Evolutionary conservation across 2,113 vertebrate species (phyloP), one percentile per base, ranked within the genome.

Genomic region (Corydoras sp.): DNA sequence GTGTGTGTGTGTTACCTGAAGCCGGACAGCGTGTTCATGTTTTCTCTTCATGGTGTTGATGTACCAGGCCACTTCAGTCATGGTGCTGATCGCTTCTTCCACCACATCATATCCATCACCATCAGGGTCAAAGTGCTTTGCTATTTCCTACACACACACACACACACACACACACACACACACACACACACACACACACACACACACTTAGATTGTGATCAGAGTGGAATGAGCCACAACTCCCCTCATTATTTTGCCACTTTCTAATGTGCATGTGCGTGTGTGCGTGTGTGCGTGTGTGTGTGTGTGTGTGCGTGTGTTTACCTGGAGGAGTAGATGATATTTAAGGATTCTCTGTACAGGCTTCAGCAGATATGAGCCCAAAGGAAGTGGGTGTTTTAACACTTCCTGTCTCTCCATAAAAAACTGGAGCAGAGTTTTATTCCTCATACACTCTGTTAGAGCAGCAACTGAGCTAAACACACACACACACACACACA

Each of bases 11-110:
- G 13, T 8, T 65, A 94, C 96, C 95, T 98, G 96, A 71, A 96
- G 90, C 9, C 95, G 84, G 73, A 98, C 91, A 0, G 95, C 93
- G 0, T 98, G 94, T 63, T 98, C 96, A 0, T 98, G 96, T n/a
- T 94, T 93, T 84, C 96, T 91, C 85, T 98, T 98, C 96, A 98
- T 98, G 83, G 95, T 94, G 0, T 98, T 98, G 86, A 98, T 98
- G 87, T 95, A 95, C 94, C 95, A 98, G 58, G 96, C 96, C 35
- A 98, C 95, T 0, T 92, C 91, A 0, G 95, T 97, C 96, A 98
- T 98, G 80, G 94, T 96, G 85, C 91, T 90, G 0, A 98, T 94
- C 56, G 96, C 95, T 35, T 97, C 94, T 78, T 95, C 91, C 73
- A 98, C 93, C 80, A 97, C 91, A 62, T 97, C 95, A 0, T 93